Conservation (phyloP, 2,888 invertebrate species). For the Euproctis similis region DNA sequence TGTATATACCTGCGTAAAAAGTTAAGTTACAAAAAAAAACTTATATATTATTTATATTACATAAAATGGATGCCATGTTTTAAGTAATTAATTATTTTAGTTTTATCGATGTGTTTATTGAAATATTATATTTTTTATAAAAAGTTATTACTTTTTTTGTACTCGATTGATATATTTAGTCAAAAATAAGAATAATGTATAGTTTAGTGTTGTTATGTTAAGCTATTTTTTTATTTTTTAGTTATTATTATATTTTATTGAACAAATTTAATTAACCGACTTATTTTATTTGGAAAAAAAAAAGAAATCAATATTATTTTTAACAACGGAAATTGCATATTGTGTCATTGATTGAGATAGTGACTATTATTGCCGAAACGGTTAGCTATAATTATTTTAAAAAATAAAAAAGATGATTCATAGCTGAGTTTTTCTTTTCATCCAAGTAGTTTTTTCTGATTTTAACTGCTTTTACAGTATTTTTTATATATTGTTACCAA, state of each 20-base stretch:
- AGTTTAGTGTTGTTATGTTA: constrained; percentile 70
- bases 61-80: constrained; percentile 70
- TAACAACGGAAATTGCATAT: constrained; percentile 73
- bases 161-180: constrained; percentile 55
- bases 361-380: constrained; percentile 73
- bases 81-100: constrained; percentile 61
- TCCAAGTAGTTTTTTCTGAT: no score
- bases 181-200: constrained; percentile 56
- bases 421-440: constrained; percentile 47
- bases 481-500: no score
- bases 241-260: constrained; percentile 46
- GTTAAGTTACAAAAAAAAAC: constrained; percentile 23
- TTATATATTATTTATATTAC: constrained; percentile 33
- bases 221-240: constrained; percentile 44
- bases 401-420: constrained; percentile 76
- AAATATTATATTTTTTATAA: constrained; percentile 71
- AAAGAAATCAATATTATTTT: constrained; percentile 42
- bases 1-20: constrained; percentile 27
- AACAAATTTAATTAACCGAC: constrained; percentile 59
- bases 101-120: constrained; percentile 63
- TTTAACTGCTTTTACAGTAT: no score
- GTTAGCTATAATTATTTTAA: constrained; percentile 78
- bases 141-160: constrained; percentile 68
- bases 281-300: constrained; percentile 43
- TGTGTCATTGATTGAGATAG: constrained; percentile 72